phyloP scores from a whole-genome alignment of 2,888 invertebrate species.

The Ephialtes manifestator region DNA sequence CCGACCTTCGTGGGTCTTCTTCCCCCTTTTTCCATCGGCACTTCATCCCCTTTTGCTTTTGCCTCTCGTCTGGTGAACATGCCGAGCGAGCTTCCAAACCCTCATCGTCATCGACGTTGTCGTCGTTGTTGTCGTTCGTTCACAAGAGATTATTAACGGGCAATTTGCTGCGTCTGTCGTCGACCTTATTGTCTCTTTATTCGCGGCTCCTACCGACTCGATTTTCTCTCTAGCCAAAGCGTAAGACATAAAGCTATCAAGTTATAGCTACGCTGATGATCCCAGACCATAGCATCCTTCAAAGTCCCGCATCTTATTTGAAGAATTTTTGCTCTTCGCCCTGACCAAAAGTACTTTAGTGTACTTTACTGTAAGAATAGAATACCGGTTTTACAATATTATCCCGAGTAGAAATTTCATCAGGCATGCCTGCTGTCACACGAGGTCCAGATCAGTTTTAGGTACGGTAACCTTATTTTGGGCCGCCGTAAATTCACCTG shows the following conservation, averaged over 20 bases:
- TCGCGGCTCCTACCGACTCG: conserved; percentile 43
- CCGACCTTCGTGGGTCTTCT: conserved; percentile 63
- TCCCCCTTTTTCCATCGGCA: conserved; percentile 46
- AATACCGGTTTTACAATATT: conserved; percentile 11
- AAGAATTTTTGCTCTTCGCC: conserved; percentile 28
- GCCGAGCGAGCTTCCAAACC: conserved; percentile 59
- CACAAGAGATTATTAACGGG: conserved; percentile 84
- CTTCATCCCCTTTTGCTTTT: conserved; percentile 41
- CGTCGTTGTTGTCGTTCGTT: conserved; percentile 66
- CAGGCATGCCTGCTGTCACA: too few relatives aligned
- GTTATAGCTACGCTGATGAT: conserved; percentile 51
- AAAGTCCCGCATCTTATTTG: conserved; percentile 67
- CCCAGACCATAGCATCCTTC: conserved; percentile 48
- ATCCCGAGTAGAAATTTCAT: too few relatives aligned
- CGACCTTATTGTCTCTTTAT: conserved; percentile 83
- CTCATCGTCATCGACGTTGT: conserved; percentile 51
- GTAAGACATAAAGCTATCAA: conserved; percentile 44
- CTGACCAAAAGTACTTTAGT: conserved; percentile 25
- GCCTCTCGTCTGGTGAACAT: conserved; percentile 50
- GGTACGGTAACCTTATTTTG: too few relatives aligned
- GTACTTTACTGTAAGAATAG: neutral
- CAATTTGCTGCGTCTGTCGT: conserved; percentile 85
- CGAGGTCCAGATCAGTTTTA: too few relatives aligned
- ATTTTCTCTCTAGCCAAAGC: conserved; percentile 74
- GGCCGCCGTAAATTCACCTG: too few relatives aligned